Base-by-base conservation (phyloP, 2,797 vertebrate genomes). In the Karalla daura region DNA sequence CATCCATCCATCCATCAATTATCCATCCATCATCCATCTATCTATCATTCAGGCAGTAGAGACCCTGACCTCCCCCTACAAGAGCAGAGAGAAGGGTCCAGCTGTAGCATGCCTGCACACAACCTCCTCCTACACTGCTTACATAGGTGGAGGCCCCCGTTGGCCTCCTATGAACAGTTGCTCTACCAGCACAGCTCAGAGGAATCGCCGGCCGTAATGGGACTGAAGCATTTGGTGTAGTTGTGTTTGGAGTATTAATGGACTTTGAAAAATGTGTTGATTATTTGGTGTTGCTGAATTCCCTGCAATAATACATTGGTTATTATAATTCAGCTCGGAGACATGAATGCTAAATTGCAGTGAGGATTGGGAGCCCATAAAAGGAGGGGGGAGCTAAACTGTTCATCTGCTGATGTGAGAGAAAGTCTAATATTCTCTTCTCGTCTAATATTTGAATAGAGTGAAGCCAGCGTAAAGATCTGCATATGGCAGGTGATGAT, bases 131-230 rank as follows among this genome's bases (percentile, higher is more conserved):
- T n/a, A n/a, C n/a, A n/a, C n/a, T n/a, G n/a, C n/a, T n/a, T n/a
- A n/a, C n/a, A n/a, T n/a, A n/a, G n/a, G n/a, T n/a, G n/a, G 39
- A 71, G 70, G 71, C 52, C 61, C 59, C 24, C n/a, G 58, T 56
- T 69, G 74, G 39, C 63, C 78, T 43, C 71, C 50, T 70, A 62
- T 66, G 66, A 89, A 83, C 87, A 83, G 76, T 76, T 84, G 78
- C 76, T 64, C 80, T 72, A 79, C 76, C 80, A 80, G 78, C 67
- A 67, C 41, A 37, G 67, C 70, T 76, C 74, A 27, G 44, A 66
- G 63, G 66, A 81, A 66, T 62, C 60, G 70, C 27, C 52, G 30
- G 53, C 56, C 83, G 63, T 49, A 87, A 70, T 77, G 44, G 27
- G 32, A 28, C 72, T 75, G 70, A 62, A 88, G 77, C 67, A 68